Conservation (phyloP, 2,888 invertebrate species). For the Phlogophora meticulosa region DNA sequence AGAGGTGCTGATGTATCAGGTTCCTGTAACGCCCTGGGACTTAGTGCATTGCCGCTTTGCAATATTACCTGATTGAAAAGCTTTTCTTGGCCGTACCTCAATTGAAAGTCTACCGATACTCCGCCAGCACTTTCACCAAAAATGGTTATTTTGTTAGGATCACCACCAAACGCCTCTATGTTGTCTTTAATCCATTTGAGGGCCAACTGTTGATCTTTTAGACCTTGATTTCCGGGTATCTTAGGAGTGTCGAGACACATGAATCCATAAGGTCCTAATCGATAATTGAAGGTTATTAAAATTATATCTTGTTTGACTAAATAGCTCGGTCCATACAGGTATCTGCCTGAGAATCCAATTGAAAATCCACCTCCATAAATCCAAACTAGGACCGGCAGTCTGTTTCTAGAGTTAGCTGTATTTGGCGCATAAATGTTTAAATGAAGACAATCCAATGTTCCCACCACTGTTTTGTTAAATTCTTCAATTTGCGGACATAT, state of each 20-base stretch:
- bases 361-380: slow-evolving; percentile 76
- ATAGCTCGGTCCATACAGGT: slow-evolving; percentile 72
- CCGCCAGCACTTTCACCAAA: slow-evolving; percentile 80
- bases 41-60: slow-evolving; percentile 74
- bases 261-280: slow-evolving; percentile 80
- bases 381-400: slow-evolving; percentile 77
- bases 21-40: slow-evolving; percentile 61
- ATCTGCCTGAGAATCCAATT: slow-evolving; percentile 70
- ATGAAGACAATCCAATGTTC: slow-evolving; percentile 76
- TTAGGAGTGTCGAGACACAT: slow-evolving; percentile 76
- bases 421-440: slow-evolving; percentile 78
- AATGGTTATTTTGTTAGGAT: slow-evolving; percentile 75
- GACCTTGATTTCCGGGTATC: slow-evolving; percentile 79
- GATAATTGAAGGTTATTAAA: slow-evolving; percentile 79
- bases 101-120: slow-evolving; percentile 73
- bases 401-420: slow-evolving; percentile 68
- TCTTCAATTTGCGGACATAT: slow-evolving; percentile 77
- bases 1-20: slow-evolving; percentile 68
- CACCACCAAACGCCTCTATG: slow-evolving; percentile 80
- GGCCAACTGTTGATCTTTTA: slow-evolving; percentile 79
- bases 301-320: slow-evolving; percentile 77
- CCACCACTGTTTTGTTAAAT: slow-evolving; percentile 65
- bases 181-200: slow-evolving; percentile 79
- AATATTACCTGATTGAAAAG: slow-evolving; percentile 76
- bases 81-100: slow-evolving; percentile 72